Evolutionary conservation across 2,113 vertebrate species (phyloP).

Genomic region (Ammodramus savannarum): DNA sequence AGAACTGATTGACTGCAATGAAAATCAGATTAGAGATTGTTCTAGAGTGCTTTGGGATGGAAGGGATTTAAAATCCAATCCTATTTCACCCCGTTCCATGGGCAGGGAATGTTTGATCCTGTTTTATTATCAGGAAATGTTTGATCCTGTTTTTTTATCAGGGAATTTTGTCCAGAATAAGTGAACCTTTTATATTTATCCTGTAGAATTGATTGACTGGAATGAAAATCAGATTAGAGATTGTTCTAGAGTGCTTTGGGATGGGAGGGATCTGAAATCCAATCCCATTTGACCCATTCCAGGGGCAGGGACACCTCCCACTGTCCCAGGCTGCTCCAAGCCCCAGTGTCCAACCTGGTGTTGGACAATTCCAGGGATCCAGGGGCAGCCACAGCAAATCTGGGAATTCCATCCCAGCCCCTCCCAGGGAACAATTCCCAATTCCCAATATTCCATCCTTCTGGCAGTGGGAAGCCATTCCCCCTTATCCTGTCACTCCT

Average conservation of each 20-base stretch:
- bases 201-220: background rate
- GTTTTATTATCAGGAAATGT: too few relatives aligned
- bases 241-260: background rate
- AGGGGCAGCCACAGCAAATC: background rate
- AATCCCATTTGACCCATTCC: fast-evolving
- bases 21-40: background rate
- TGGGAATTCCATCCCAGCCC: fast-evolving
- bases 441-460: background rate
- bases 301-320: fast-evolving
- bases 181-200: background rate
- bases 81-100: background rate
- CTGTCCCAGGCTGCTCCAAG: fast-evolving
- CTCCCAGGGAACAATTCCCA: background rate
- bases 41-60: background rate
- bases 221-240: background rate
- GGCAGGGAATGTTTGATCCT: too few relatives aligned
- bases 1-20: background rate
- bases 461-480: background rate
- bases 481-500: background rate
- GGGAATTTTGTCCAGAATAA: background rate
- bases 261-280: background rate
- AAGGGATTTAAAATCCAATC: background rate
- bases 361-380: fast-evolving
- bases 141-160: background rate
- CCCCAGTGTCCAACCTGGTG: fast-evolving